phyloP scores from a whole-genome alignment of 1,140 invertebrate genomes.

The Danaus melanippus region DNA sequence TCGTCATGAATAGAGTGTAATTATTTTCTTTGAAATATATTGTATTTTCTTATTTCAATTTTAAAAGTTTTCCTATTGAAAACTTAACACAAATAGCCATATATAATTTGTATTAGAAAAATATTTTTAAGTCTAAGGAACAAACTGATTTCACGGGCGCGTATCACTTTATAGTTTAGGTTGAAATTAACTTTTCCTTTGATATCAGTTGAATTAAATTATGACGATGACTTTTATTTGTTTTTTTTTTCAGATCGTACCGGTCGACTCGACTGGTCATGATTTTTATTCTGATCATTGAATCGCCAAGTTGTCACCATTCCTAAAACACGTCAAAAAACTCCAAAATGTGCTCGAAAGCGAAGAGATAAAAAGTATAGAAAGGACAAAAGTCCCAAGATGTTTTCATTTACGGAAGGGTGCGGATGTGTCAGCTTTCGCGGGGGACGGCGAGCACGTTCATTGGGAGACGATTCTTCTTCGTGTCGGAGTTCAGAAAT shows the following conservation, averaged over 20 bases:
- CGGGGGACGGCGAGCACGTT: constrained; percentile 54
- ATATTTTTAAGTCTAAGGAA: no score
- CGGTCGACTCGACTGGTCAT: constrained; percentile 24
- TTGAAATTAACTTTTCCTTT: no score
- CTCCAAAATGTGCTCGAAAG: constrained; percentile 61
- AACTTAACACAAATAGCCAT: no score
- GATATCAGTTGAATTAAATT: neutral
- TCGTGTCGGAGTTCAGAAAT: constrained; percentile 75
- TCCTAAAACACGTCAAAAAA: constrained; percentile 57
- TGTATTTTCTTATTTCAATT: no score
- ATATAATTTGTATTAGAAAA: no score
- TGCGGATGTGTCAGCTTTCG: constrained; percentile 68
- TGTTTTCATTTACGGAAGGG: constrained; percentile 62
- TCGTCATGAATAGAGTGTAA: no score
- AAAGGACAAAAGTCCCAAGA: constrained; percentile 61
- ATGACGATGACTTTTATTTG: constrained; percentile 7
- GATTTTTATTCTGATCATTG: constrained; percentile 11
- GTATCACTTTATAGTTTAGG: no score
- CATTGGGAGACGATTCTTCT: constrained; percentile 72
- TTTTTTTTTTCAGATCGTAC: constrained; percentile 35
- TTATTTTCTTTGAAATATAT: no score
- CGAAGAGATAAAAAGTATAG: constrained; percentile 66
- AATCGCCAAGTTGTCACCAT: constrained; percentile 35
- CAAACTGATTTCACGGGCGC: no score
- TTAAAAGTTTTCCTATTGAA: no score